Evolutionary conservation across 2,888 invertebrate species (phyloP), one percentile per base, ranked within the genome.

Genomic region (Xestia ashworthii): DNA sequence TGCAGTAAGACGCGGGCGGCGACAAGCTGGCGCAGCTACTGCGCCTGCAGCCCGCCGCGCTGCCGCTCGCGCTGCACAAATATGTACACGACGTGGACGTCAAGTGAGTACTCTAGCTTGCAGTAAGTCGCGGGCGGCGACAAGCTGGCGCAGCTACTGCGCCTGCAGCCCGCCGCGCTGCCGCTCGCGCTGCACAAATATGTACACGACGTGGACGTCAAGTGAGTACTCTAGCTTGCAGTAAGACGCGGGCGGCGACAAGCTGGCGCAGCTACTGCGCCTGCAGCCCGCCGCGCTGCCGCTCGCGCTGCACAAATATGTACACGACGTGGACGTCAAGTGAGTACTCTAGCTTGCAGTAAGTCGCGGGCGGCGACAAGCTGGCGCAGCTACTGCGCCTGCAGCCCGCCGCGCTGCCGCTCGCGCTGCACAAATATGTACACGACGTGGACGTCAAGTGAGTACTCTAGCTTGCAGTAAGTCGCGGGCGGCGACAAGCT

Each of bases 331-430:
- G 16, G 97, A 97, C 74, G 90, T 96, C 90, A 96, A 96, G 97
- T 97, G 50, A 88, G 93, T 46, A 19, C 32, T 32, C 32, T 32
- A 32, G 32, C 32, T 32, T 32, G 32, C 32, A 32, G 32, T 32
- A 32, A 32, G 32, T 2, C 32, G 97, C 97, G 62, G 98, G 98
- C 85, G 97, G 99, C 83, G 98, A 98, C 87, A 97, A 97, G 74
- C 94, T 97, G 48, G 96, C 97, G 6, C 91, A 92, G 6, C 71
- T 94, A 71, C 86, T 96, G 77, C 92, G 95, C 0, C 91, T 89
- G 22, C 91, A 92, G 74, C 98, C 98, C 41, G 98, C 98, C 25
- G 98, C 99, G 74, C 95, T 99, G 87, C 99, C 99, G 0, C 96
- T 99, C 14, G 98, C 99, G 4, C 87, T 97, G 82, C 95, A 94